These are phyloP conservation scores for Equus quagga DNA, from an alignment of 2,113 vertebrate genomes.

Conservation along the genomic window DNA sequence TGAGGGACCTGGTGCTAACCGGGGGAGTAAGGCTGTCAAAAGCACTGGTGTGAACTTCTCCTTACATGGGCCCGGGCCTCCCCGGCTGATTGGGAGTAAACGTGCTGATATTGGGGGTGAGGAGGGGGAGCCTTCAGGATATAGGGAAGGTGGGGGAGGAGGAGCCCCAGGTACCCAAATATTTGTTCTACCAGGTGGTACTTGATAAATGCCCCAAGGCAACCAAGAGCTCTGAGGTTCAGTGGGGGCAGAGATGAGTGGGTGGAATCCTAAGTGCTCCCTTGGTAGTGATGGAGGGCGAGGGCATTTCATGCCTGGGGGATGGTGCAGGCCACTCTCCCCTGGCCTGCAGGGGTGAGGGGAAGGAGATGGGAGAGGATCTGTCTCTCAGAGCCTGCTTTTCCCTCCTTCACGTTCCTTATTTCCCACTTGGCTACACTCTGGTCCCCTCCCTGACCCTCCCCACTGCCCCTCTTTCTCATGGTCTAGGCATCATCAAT, in stretches of 20 bases:
- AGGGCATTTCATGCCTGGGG: not conserved
- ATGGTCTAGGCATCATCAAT: not conserved
- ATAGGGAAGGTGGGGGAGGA: not conserved
- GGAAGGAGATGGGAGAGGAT: not conserved
- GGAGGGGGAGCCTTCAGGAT: not conserved
- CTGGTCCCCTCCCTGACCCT: not conserved
- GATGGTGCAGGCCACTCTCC: not conserved
- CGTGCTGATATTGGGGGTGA: not conserved
- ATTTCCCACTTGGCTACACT: not conserved
- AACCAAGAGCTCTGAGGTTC: not conserved
- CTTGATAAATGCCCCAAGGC: not conserved
- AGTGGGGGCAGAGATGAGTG: not conserved
- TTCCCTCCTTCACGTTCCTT: not conserved
- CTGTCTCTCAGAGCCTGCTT: fast-evolving
- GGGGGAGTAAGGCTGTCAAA: no score
- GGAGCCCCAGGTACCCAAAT: not conserved
- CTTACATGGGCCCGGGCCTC: not conserved
- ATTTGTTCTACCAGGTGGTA: not conserved
- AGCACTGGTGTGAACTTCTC: not conserved
- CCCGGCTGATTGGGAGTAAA: no score
- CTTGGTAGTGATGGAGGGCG: not conserved
- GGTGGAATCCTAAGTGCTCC: no score
- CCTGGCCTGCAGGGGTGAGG: not conserved
- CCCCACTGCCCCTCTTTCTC: not conserved
- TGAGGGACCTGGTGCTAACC: not conserved